Base-by-base conservation (phyloP, 2,797 vertebrate species). In the Hylomyscus alleni region DNA sequence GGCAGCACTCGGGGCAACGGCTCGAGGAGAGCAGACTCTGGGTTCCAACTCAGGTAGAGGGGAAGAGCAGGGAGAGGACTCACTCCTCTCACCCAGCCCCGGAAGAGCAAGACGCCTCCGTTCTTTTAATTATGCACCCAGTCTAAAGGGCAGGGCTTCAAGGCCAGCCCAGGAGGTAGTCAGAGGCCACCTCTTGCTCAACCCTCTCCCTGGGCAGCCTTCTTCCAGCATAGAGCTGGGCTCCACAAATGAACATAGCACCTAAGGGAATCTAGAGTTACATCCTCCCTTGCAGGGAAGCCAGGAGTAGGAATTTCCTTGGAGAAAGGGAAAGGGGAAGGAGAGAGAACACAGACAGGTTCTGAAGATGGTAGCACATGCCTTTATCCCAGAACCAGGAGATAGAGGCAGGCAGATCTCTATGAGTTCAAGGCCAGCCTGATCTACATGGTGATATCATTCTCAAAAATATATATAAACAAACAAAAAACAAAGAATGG, bases 171-270 rank as follows among this genome's bases (percentile, higher is more conserved):
- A 40, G 34, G 44, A 17, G 56, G 14, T 54, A 54, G 52, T 14
- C 37, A 6, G 72, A 6, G 20, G 10, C 11, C 60, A 80, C 3
- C 50, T 56, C 60, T 69, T 29, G 86, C 87, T 29, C 7, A 0
- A 11, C 22, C 0, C 6, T 12, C 29, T 31, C 31, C 44, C 47
- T 0, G 4, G 11, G 0, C 87, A 26, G 50, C 86, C n/a, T 0
- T 24, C 0, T 9, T 6, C 34, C 54, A 12, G 3, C 58, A 8
- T 19, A 14, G 37, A 54, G 60, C 15, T 29, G 4, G 77, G 0
- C 0, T 56, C 67, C 87, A 60, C 44, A 15, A 6, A 50, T 13
- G 20, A 34, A 81, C 52, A 81, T 2, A 10, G 44, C 29, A 44
- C 44, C 44, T 3, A 19, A 17, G 40, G 72, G 26, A 19, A 11